These are phyloP conservation scores for Clarias pachynema DNA, from an alignment of 2,797 vertebrate species.

Conservation along the genomic window DNA sequence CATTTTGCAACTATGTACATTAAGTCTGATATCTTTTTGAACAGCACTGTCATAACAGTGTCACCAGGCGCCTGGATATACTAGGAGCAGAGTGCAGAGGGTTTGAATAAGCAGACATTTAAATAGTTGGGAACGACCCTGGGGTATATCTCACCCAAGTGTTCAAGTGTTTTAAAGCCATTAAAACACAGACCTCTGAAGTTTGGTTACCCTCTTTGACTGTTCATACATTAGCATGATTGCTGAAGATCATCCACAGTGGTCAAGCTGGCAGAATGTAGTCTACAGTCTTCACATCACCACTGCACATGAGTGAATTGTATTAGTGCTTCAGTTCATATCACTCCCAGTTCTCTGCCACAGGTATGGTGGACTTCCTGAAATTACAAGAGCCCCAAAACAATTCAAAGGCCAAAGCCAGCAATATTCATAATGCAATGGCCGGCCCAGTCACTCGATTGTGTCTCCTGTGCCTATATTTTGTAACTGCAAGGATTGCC, in stretches of 20 bases:
- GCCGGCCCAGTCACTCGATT: not conserved
- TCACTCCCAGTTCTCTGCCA: not conserved
- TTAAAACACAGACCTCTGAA: not conserved
- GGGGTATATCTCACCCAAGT: too few species aligned
- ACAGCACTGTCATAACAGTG: not conserved
- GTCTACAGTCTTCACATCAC: not conserved
- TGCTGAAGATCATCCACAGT: not conserved
- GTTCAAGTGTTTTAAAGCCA: not conserved
- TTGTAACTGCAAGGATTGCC: not conserved
- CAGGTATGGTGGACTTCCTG: not conserved
- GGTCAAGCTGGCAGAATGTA: not conserved
- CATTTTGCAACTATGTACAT: constrained; percentile 16
- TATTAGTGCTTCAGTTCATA: constrained; percentile 60
- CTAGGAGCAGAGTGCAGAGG: not conserved
- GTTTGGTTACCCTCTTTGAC: not conserved
- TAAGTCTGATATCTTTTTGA: not conserved
- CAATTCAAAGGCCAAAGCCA: not conserved
- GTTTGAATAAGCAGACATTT: not conserved
- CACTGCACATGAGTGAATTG: constrained; percentile 51
- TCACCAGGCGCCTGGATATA: not conserved
- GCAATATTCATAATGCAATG: not conserved
- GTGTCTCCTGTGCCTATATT: not conserved
- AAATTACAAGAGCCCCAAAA: not conserved
- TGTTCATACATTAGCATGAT: not conserved
- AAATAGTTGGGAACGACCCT: not conserved